Conservation (phyloP, 37 sponge, comb jelly and placozoan genomes). For the Agelas oroides region DNA sequence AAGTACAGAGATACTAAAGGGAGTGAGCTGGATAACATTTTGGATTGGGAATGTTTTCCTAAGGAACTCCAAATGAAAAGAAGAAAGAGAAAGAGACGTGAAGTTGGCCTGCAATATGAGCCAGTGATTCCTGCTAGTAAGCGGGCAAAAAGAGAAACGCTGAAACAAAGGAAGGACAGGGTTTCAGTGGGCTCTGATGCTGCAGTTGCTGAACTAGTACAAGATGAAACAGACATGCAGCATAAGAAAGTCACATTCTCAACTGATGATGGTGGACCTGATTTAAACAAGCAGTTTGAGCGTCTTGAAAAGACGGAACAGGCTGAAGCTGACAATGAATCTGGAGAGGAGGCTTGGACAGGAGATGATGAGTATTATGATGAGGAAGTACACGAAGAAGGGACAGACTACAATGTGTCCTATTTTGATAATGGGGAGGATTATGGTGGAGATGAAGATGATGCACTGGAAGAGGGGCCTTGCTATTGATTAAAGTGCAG, state of each 20-base stretch:
- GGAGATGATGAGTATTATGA: constrained; percentile 66
- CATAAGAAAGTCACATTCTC: too few species aligned
- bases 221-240: neutral
- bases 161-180: neutral
- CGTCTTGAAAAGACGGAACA: constrained; percentile 29
- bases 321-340: neutral
- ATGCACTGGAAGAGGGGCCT: constrained; percentile 81
- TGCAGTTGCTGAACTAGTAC: neutral
- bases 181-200: neutral
- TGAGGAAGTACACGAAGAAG: constrained; percentile 74
- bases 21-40: neutral
- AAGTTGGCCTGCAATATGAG: too few species aligned
- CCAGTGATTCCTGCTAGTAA: neutral
- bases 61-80: constrained; percentile 29
- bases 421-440: constrained; percentile 92
- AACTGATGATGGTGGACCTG: too few species aligned
- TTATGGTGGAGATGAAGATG: constrained; percentile 72
- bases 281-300: neutral
- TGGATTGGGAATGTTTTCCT: constrained; percentile 39
- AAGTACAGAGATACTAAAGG: constrained; percentile 5
- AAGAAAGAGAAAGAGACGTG: constrained; percentile 19
- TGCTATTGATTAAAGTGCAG: constrained; percentile 47
- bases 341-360: constrained; percentile 20
- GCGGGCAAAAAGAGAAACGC: neutral
- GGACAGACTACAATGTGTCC: constrained; percentile 72